phyloP scores from a whole-genome alignment of 2,797 vertebrate genomes.

The Glyptemys insculpta region DNA sequence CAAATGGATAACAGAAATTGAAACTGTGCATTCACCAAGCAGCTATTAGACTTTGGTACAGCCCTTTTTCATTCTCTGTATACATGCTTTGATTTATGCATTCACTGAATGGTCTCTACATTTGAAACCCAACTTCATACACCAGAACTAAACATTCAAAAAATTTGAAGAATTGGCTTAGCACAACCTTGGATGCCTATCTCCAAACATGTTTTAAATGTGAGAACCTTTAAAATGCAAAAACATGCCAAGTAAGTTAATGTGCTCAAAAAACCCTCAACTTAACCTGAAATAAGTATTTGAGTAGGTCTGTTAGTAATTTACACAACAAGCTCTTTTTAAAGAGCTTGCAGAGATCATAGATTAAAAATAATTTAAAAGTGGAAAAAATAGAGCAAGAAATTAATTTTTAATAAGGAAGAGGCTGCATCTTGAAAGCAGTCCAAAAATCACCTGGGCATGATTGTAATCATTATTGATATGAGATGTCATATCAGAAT shows the following conservation, averaged over 20 bases:
- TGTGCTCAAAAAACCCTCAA: neutral
- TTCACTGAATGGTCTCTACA: neutral
- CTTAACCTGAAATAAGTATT: neutral
- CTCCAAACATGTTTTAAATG: neutral
- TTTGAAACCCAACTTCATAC: neutral
- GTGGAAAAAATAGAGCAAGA: neutral
- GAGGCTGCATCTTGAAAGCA: neutral
- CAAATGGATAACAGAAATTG: constrained; percentile 4
- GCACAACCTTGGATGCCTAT: neutral
- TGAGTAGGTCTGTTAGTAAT: neutral
- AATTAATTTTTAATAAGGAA: neutral
- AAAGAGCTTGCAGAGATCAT: neutral
- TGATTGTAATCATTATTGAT: neutral
- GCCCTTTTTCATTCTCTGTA: neutral
- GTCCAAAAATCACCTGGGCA: neutral
- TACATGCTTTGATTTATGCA: neutral
- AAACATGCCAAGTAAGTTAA: neutral
- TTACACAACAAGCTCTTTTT: neutral
- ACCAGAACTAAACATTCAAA: neutral
- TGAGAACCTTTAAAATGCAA: neutral
- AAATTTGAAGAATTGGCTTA: neutral
- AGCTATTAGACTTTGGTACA: neutral
- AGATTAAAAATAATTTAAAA: neutral
- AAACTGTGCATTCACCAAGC: neutral
- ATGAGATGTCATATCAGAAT: neutral